Conservation (phyloP, 2,888 invertebrate genomes). For the Cephus pulcher region DNA sequence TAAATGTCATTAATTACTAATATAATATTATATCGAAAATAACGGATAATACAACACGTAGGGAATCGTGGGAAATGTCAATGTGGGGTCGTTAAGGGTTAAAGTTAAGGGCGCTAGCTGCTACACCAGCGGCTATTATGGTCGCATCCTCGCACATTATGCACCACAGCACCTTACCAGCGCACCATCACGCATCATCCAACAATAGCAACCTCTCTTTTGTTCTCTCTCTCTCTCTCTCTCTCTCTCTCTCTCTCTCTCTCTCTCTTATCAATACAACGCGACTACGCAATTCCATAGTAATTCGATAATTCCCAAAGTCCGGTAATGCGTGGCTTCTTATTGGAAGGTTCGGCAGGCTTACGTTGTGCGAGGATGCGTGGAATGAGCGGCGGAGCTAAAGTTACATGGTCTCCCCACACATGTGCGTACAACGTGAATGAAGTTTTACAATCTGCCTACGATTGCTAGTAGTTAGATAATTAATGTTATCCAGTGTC, state of each 20-base stretch:
- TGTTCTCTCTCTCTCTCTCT: too few relatives aligned
- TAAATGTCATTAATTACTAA: constrained; percentile 65
- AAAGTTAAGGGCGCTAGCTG: constrained; percentile 46
- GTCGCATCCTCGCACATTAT: neutral
- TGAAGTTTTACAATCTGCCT: constrained; percentile 61
- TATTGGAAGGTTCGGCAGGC: neutral
- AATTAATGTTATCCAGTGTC: neutral
- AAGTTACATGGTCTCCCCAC: constrained; percentile 68
- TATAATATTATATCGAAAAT: constrained; percentile 67
- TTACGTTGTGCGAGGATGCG: constrained; percentile 15
- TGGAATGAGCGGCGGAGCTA: constrained; percentile 63
- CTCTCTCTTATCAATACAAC: neutral
- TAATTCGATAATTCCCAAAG: neutral
- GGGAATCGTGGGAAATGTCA: constrained; percentile 52
- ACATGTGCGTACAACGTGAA: constrained; percentile 66
- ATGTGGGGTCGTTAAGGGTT: constrained; percentile 12
- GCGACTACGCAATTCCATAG: neutral
- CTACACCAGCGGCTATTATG: constrained; percentile 33
- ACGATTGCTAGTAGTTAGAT: constrained; percentile 43
- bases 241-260: neutral
- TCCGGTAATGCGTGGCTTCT: constrained; percentile 6
- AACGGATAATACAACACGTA: constrained; percentile 67
- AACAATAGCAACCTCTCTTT: neutral
- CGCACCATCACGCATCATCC: neutral
- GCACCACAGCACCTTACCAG: neutral